Conservation (phyloP, 2,888 invertebrate species). For the Tridacna gigas region DNA sequence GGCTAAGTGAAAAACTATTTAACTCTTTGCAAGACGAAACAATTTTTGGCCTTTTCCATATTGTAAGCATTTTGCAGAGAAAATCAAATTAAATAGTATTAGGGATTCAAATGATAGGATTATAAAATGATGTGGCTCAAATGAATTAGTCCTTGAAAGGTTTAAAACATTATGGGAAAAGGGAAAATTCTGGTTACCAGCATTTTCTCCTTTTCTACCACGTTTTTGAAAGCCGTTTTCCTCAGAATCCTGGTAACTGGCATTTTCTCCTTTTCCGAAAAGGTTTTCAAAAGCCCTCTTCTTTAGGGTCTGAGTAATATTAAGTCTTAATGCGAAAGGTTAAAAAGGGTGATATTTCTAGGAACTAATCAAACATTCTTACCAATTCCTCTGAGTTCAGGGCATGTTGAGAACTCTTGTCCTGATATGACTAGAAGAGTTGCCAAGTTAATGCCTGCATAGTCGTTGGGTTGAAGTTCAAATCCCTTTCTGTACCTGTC, state of each 20-base stretch:
- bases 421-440: conserved; percentile 98
- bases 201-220: not conserved
- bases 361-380: not conserved
- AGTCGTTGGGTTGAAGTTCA: conserved; percentile 99
- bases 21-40: too few species aligned
- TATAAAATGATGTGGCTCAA: too few species aligned
- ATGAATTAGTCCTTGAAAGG: too few species aligned
- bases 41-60: too few species aligned
- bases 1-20: too few species aligned
- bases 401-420: conserved; percentile 92
- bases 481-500: conserved; percentile 94
- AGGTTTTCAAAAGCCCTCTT: not conserved
- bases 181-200: not conserved
- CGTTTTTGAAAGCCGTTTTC: not conserved
- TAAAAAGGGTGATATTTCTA: too few species aligned
- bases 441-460: conserved; percentile 99
- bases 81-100: too few species aligned
- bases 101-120: too few species aligned
- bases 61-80: too few species aligned
- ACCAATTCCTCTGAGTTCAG: conserved; percentile 88
- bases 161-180: not conserved
- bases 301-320: not conserved
- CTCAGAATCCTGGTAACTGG: too few species aligned
- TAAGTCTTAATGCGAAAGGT: too few species aligned
- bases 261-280: not conserved